Base-by-base conservation (phyloP, 1,140 invertebrate species). In the Liolophura sinensis region DNA sequence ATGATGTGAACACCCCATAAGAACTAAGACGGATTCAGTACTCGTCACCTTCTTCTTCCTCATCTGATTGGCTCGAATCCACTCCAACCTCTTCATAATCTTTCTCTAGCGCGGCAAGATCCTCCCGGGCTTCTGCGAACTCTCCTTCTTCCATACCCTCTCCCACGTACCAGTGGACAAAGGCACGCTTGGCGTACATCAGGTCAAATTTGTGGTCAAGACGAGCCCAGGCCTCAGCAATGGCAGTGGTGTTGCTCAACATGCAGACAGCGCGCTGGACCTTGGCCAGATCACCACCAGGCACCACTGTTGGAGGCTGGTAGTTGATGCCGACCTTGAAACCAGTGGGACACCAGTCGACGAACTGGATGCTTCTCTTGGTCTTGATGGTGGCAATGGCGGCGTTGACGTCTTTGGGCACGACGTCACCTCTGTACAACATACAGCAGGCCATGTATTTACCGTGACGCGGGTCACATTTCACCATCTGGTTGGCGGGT, bases 291-390 rank as follows among this genome's bases (percentile, higher is more conserved):
- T 89, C 85, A 88, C 89, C 50, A 88, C 91, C 86, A 88, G 91
- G 74, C 87, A 73, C 68, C n/a, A 63, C 65, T 67, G 91, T 92
- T 27, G 75, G 72, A n/a, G 75, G 75, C 55, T 77, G 74, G 59
- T 76, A 74, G 65, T 77, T 77, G 31, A 40, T 40, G 12, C 72
- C 72, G 20, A 80, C 79, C 69, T 80, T 78, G 62, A 78, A 80
- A 20, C 92, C 92, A 75, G 92, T 94, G 48, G 92, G 92, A 84
- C 92, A 94, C 93, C 93, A 93, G 85, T 94, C 92, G 46, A 94
- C 93, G 82, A 94, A 95, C 63, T 78, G 76, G 51, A 80, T 80
- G 58, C 89, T 89, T 50, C 92, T 84, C 74, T 92, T 91, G 0
- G 90, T 93, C 81, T 93, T 94, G 82, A 94, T 93, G 25, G 90